Conservation (phyloP, 1,140 invertebrate species). For the Papilio helenus region DNA sequence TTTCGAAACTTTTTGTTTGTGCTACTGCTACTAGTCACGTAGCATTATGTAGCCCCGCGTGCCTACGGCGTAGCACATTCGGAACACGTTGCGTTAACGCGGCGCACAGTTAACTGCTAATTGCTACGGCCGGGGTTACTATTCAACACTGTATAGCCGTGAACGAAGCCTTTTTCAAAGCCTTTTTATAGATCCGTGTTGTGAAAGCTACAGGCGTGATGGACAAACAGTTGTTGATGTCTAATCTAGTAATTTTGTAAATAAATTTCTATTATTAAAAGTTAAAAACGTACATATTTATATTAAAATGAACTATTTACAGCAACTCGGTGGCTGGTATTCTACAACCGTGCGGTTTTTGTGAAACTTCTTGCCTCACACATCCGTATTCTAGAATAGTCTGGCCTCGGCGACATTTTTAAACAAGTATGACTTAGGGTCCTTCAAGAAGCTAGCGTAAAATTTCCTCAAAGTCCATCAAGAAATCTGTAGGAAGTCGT, state of each 20-base stretch:
- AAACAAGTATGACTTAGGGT: too few species aligned
- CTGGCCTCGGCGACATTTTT: too few species aligned
- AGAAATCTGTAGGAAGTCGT: too few species aligned
- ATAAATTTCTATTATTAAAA: too few species aligned
- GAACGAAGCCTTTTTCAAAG: not conserved
- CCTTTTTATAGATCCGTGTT: not conserved
- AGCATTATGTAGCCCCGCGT: not conserved
- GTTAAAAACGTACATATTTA: too few species aligned
- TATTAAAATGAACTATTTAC: too few species aligned
- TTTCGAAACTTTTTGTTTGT: not conserved
- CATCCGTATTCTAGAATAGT: too few species aligned
- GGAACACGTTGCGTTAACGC: constrained; percentile 22
- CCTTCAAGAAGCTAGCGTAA: too few species aligned
- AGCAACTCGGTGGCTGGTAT: too few species aligned
- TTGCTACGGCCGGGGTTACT: constrained; percentile 12
- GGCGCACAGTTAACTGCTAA: constrained; percentile 27
- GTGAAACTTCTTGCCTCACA: too few species aligned
- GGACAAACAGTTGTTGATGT: not conserved
- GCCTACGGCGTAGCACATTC: constrained; percentile 17
- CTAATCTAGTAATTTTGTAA: not conserved
- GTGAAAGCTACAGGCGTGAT: not conserved
- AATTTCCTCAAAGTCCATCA: too few species aligned
- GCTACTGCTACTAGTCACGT: constrained; percentile 10
- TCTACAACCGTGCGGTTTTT: too few species aligned
- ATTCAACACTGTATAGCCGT: not conserved